Conservation (phyloP, 1,140 invertebrate species). For the Ceratitis capitata region DNA sequence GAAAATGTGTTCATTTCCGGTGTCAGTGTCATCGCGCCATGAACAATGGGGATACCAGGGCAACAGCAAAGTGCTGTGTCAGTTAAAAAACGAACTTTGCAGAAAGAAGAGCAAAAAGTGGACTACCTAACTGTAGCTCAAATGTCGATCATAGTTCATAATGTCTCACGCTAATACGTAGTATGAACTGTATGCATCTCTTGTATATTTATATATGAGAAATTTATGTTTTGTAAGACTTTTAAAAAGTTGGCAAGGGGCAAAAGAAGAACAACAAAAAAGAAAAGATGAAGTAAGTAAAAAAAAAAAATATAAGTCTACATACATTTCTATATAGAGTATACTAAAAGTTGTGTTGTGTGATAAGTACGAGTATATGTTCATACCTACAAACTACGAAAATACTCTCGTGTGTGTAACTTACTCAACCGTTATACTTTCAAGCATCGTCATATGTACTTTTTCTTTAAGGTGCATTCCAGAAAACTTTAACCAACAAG, state of each 20-base stretch:
- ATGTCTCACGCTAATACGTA: not conserved
- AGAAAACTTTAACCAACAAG: no score
- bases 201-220: not conserved
- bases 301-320: no score
- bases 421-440: no score
- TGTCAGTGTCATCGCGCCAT: slow-evolving; percentile 54
- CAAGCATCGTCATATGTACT: no score
- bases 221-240: not conserved
- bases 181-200: not conserved
- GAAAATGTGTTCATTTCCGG: slow-evolving; percentile 64
- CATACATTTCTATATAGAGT: no score
- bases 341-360: no score
- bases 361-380: no score
- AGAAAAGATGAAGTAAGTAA: not conserved
- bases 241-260: not conserved
- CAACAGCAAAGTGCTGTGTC: not conserved
- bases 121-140: not conserved
- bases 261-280: not conserved
- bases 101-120: not conserved
- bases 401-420: no score
- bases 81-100: not conserved
- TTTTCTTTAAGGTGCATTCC: no score
- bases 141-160: slow-evolving; percentile 28
- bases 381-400: no score
- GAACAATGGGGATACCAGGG: slow-evolving; percentile 27